phyloP scores from a whole-genome alignment of 1,140 invertebrate genomes.

The Euglossa dilemma region DNA sequence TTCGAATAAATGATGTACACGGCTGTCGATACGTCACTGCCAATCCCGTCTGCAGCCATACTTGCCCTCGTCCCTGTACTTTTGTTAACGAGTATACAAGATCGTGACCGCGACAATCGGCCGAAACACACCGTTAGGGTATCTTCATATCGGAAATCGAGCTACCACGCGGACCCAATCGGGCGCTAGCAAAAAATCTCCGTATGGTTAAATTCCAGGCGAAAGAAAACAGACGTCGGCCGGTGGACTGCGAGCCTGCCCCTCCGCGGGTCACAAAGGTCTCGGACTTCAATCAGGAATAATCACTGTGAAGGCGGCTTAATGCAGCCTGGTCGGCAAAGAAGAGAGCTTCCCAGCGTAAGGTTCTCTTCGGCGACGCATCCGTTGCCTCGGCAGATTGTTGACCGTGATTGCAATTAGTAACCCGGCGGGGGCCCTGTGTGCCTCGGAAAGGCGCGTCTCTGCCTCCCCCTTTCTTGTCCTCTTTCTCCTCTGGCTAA shows the following conservation, averaged over 20 bases:
- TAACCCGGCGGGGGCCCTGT: conserved; percentile 69
- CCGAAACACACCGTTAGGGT: conserved; percentile 25
- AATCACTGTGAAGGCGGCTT: conserved; percentile 53
- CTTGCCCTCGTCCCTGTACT: not conserved
- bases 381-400: conserved; percentile 63
- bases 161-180: too few species aligned
- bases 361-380: conserved; percentile 51
- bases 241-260: not conserved
- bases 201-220: not conserved
- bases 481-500: conserved; percentile 41
- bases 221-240: not conserved
- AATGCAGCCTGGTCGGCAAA: conserved; percentile 40
- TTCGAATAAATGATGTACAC: not conserved
- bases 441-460: conserved; percentile 60
- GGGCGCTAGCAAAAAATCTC: not conserved
- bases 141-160: conserved; percentile 31
- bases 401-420: conserved; percentile 76
- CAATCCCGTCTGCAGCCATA: too few species aligned
- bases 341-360: conserved; percentile 53
- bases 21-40: not conserved
- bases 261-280: too few species aligned
- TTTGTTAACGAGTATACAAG: conserved; percentile 41
- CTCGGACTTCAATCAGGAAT: not conserved
- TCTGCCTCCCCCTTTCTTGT: conserved; percentile 18
- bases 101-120: conserved; percentile 25